Percentiles rank a stretch among this genome's conserved stretches.
Conservation (phyloP, 37 sponge, comb jelly and placozoan species). For the Amphimedon queenslandica region DNA sequence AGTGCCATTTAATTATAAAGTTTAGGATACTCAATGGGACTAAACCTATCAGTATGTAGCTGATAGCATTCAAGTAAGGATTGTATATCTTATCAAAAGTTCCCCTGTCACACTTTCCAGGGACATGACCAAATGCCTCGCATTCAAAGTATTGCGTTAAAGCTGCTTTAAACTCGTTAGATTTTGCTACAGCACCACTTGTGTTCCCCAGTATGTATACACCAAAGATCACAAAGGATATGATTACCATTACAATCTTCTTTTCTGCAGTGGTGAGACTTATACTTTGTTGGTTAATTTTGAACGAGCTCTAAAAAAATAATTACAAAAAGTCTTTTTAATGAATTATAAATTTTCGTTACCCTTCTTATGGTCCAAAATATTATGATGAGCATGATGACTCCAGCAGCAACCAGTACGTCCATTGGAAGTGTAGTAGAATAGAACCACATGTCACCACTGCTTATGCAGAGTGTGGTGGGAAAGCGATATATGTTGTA, state of each 20-base stretch:
- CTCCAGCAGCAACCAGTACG: constrained; percentile 19
- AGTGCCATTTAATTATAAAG: neutral
- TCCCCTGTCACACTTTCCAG: neutral
- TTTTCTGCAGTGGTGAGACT: constrained; percentile 20
- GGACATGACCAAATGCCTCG: neutral
- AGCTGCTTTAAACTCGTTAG: neutral
- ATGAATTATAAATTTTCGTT: no score
- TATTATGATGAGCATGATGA: constrained; percentile 17
- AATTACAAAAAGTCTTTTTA: no score
- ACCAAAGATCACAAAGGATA: constrained; percentile 17
- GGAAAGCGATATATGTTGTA: constrained; percentile 34
- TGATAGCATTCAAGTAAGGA: neutral
- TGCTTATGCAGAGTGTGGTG: constrained; percentile 16
- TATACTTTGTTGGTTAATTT: neutral
- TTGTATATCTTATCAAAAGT: neutral
- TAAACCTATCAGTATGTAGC: neutral
- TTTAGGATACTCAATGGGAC: neutral
- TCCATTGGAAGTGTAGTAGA: constrained; percentile 16
- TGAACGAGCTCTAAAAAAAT: neutral
- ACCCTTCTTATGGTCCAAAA: constrained; percentile 33
- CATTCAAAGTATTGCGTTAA: neutral
- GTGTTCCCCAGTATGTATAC: neutral
- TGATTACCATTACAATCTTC: constrained; percentile 29
- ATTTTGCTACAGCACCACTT: neutral
- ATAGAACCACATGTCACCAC: constrained; percentile 14